Percentiles rank a stretch among this genome's conserved stretches.
These are phyloP conservation scores for Enteromius anoplus DNA, from an alignment of 2,797 vertebrate genomes.

Conservation along the genomic window DNA sequence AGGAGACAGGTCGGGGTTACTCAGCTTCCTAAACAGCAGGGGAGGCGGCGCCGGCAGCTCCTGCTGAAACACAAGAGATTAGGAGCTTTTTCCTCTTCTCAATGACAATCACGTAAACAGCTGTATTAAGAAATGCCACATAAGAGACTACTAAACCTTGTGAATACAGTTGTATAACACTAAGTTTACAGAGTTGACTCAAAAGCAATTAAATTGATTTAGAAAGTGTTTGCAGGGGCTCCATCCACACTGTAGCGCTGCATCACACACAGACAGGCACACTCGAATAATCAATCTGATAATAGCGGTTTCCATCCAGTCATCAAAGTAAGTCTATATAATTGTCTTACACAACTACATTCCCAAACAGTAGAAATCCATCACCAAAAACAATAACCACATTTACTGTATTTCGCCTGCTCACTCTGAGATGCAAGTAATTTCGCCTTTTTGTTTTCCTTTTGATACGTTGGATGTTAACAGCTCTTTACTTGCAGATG, in stretches of 20 bases:
- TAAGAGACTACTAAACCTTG: background rate
- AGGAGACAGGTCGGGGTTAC: conserved; percentile 93
- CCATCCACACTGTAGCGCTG: background rate
- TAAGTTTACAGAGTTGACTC: background rate
- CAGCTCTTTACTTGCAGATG: background rate
- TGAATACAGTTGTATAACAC: background rate
- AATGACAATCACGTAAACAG: conserved; percentile 4
- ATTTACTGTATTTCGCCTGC: background rate
- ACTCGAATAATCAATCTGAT: conserved; percentile 15
- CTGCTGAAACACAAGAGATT: conserved; percentile 71
- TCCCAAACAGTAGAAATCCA: background rate
- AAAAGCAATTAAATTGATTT: conserved; percentile 7
- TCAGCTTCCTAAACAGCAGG: conserved; percentile 91
- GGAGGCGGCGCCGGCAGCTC: conserved; percentile 81
- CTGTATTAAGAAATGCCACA: background rate
- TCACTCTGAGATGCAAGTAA: background rate
- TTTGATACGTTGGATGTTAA: background rate
- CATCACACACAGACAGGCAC: background rate
- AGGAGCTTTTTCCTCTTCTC: background rate
- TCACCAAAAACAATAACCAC: background rate
- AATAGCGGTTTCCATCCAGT: background rate
- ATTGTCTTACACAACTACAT: background rate
- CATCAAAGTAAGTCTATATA: background rate
- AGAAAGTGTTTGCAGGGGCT: background rate
- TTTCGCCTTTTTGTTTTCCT: background rate